A percentile compares a stretch with the other conserved stretches of the same genome.
These are phyloP conservation scores for Melangyna quadrimaculata DNA, from an alignment of 2,888 invertebrate genomes.

Conservation along the genomic window DNA sequence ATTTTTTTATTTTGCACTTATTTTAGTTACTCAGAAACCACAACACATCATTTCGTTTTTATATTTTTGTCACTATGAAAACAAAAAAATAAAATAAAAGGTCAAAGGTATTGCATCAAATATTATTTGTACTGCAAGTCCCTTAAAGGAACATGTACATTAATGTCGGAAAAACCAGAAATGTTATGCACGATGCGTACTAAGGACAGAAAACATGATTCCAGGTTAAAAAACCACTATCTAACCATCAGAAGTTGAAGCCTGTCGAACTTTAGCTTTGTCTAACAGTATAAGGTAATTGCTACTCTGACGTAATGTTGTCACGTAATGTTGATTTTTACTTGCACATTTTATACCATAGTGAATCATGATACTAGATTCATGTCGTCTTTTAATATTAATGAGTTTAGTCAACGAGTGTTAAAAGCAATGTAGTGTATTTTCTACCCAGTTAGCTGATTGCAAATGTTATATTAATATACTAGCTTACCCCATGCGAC, in stretches of 20 bases:
- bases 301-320: constrained; percentile 5
- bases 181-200: neutral
- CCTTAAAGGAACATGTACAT: neutral
- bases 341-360: neutral
- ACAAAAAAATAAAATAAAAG: neutral
- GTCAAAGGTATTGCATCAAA: neutral
- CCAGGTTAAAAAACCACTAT: neutral
- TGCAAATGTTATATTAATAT: neutral
- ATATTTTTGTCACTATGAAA: neutral
- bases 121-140: neutral
- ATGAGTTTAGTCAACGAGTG: neutral
- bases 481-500: neutral
- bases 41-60: neutral
- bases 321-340: constrained; percentile 51
- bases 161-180: neutral
- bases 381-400: neutral
- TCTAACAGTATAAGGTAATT: constrained; percentile 32
- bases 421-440: neutral
- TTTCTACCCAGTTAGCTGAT: neutral
- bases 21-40: neutral
- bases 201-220: neutral
- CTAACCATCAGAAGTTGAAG: neutral
- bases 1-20: neutral
- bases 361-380: neutral
- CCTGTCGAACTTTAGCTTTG: neutral